These are phyloP conservation scores for Pygoscelis adeliae DNA, from an alignment of 2,113 vertebrate genomes.

Conservation along the genomic window DNA sequence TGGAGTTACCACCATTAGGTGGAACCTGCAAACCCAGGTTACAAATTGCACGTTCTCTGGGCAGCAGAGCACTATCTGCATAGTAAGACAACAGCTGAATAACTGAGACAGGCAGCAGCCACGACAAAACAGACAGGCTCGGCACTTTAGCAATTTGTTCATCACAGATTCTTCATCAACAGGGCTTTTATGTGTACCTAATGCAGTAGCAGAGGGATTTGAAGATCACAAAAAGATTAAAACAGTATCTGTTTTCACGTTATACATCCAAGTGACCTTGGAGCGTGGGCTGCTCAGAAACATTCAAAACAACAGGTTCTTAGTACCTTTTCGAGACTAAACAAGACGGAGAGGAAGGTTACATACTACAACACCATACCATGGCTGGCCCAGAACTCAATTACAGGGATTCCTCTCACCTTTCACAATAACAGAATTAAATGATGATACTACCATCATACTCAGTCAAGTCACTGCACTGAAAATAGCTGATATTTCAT, in stretches of 20 bases:
- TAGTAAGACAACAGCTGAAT: rapidly evolving
- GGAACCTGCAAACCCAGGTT: not conserved
- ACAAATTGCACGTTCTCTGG: rapidly evolving
- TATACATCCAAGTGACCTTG: not conserved
- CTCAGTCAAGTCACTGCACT: not conserved
- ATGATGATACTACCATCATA: rapidly evolving
- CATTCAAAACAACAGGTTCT: not conserved
- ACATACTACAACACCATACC: rapidly evolving
- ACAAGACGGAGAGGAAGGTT: not conserved
- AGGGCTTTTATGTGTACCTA: not conserved
- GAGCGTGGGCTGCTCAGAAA: not conserved
- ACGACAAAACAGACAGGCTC: not conserved
- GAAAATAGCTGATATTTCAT: not conserved
- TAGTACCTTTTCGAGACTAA: not conserved
- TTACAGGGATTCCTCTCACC: not conserved
- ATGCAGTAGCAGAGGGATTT: not conserved
- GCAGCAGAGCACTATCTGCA: not conserved
- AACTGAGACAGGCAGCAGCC: not conserved
- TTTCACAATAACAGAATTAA: not conserved
- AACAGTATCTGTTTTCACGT: not conserved
- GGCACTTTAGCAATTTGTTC: rapidly evolving
- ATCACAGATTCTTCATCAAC: not conserved
- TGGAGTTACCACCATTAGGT: not conserved
- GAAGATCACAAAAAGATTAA: not conserved
- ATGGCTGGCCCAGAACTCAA: rapidly evolving